Conservation (phyloP, 2,113 vertebrate species). For the Nothoprocta pentlandii region DNA sequence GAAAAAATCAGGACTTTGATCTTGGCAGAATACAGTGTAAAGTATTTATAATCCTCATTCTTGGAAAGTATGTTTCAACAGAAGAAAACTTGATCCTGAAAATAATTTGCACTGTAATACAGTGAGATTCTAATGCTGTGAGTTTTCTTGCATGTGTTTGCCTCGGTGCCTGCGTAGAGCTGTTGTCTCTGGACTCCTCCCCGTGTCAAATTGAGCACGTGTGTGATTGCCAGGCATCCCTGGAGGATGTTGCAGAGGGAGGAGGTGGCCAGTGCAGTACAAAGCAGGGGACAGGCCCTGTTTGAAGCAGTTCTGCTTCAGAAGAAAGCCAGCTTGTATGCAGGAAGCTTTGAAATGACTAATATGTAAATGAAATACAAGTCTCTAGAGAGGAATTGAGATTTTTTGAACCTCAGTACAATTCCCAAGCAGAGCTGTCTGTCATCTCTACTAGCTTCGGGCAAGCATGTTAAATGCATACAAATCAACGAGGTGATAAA, state of each 20-base stretch:
- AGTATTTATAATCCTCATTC: not conserved
- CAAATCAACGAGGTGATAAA: slow-evolving; percentile 12
- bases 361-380: slow-evolving; percentile 5
- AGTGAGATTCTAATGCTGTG: not conserved
- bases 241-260: not conserved
- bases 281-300: not conserved
- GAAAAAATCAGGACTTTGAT: not conserved
- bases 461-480: slow-evolving; percentile 24
- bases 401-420: not conserved
- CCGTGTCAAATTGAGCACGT: not conserved
- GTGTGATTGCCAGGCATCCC: not conserved
- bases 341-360: slow-evolving; percentile 25
- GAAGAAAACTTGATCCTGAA: not conserved
- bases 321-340: not conserved
- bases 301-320: not conserved
- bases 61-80: not conserved
- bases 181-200: not conserved
- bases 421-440: slow-evolving; percentile 35
- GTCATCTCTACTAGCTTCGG: slow-evolving; percentile 16
- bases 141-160: not conserved
- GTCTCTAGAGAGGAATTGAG: slow-evolving; percentile 21
- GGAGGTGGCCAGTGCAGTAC: not conserved
- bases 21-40: not conserved
- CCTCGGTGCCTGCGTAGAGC: not conserved
- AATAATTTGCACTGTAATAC: not conserved